Conservation (phyloP, 2,113 vertebrate genomes). For the Pseudorasbora parva region DNA sequence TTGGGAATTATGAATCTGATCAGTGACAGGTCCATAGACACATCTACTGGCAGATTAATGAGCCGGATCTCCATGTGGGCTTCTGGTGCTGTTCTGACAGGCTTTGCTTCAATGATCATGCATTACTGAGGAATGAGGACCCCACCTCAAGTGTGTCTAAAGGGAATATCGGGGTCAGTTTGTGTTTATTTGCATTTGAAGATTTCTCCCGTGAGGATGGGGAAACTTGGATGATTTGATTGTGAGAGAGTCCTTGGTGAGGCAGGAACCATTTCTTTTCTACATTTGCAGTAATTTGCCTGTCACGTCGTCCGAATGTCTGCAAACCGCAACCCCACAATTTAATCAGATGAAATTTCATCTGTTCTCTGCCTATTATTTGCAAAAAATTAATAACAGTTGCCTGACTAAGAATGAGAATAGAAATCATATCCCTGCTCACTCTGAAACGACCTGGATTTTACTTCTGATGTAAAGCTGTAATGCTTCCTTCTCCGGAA, state of each 20-base stretch:
- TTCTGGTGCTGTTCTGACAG: slow-evolving; percentile 74
- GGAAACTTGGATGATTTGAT: slow-evolving; percentile 23
- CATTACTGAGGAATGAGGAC: slow-evolving; percentile 68
- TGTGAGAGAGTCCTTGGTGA: slow-evolving; percentile 20
- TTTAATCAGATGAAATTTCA: slow-evolving; percentile 46
- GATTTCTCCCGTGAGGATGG: slow-evolving; percentile 20
- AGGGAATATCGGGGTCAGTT: slow-evolving; percentile 61
- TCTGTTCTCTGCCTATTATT: slow-evolving; percentile 50
- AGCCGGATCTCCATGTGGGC: slow-evolving; percentile 69
- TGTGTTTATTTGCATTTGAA: slow-evolving; percentile 64
- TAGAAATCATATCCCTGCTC: slow-evolving; percentile 41
- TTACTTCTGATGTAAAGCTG: slow-evolving; percentile 54
- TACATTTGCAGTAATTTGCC: slow-evolving; percentile 44
- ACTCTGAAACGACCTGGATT: slow-evolving; percentile 18
- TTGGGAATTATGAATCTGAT: slow-evolving; percentile 75
- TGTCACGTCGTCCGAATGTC: slow-evolving; percentile 18
- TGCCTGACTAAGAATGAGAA: slow-evolving; percentile 41
- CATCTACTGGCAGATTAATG: slow-evolving; percentile 74
- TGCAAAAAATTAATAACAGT: slow-evolving; percentile 47
- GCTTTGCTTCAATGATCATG: slow-evolving; percentile 73
- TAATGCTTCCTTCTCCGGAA: slow-evolving; percentile 43
- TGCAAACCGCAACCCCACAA: slow-evolving; percentile 39
- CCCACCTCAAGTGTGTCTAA: slow-evolving; percentile 58
- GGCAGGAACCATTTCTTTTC: slow-evolving; percentile 28
- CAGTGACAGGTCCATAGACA: slow-evolving; percentile 65